Evolutionary conservation across 2,797 vertebrate genomes (phyloP), one percentile per base, ranked within the genome.

Genomic region (Microtus californicus): DNA sequence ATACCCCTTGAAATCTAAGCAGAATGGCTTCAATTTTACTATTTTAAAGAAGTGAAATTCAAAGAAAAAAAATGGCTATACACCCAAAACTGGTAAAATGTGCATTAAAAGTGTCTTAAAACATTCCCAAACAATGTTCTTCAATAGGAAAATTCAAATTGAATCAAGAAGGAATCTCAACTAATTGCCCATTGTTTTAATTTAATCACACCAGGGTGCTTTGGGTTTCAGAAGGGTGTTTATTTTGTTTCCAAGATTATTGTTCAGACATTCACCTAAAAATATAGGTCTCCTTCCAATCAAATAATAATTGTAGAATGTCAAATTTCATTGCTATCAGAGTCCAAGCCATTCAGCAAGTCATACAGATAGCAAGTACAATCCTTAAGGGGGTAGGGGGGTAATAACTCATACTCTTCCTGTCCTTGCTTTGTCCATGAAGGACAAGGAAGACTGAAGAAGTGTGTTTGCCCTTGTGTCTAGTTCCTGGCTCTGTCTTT

Each of bases 1-100:
- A 99, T 99, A 98, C 98, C 98, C 96, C 96, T 98, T 98, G 98
- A 98, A 98, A 98, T 97, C 96, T 96, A 94, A 61, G 90, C 77
- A 92, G 96, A 94, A 87, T 96, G 94, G 91, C 97, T 97, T 97
- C 94, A 86, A 93, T 97, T 97, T 97, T 82, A 96, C 95, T 97
- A 97, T 98, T 98, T 98, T 97, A 94, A 97, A 97, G 97, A 90
- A 65, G 15, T 67, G 93, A 97, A 98, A 95, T 97, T 97, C 95
- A 98, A 98, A 98, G 91, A 98, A 98, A 98, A 45, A 43, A 98
- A 98, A 98, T 94, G 37, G 65, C 65, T 94, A 85, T 97, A 95
- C 74, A 93, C 97, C 97, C 97, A 93, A 89, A 98, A 96, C 94
- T 97, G 92, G 98, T 97, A 90, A 98, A 98, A 98, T 95, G 98